phyloP scores from a whole-genome alignment of 2,113 vertebrate genomes.

The Periophthalmus modestus region DNA sequence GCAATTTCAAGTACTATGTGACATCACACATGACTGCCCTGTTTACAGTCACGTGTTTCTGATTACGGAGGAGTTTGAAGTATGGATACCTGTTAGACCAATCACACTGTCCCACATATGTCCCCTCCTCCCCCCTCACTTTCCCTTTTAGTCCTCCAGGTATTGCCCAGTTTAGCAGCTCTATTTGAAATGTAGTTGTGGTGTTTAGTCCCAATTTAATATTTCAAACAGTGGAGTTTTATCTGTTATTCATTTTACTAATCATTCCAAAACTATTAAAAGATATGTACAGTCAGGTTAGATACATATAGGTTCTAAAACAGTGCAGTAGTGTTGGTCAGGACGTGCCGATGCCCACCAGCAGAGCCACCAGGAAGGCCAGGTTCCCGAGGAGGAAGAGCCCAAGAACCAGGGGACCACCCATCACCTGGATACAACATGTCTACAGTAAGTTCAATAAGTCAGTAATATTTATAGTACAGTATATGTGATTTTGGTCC shows the following conservation, averaged over 20 bases:
- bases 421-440: slow-evolving; percentile 34
- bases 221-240: too few relatives aligned
- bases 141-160: too few relatives aligned
- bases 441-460: neutral
- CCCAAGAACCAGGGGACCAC: slow-evolving; percentile 44
- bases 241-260: neutral
- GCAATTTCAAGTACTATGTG: too few relatives aligned
- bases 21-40: too few relatives aligned
- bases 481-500: neutral
- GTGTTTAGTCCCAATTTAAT: too few relatives aligned
- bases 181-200: too few relatives aligned
- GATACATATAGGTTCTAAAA: neutral
- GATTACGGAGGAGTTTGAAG: too few relatives aligned
- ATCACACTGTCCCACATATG: too few relatives aligned
- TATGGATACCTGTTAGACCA: too few relatives aligned
- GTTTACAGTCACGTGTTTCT: too few relatives aligned
- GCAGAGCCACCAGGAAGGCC: slow-evolving; percentile 71
- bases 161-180: too few relatives aligned
- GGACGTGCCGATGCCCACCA: slow-evolving; percentile 73
- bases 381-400: slow-evolving; percentile 73
- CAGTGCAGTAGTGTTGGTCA: slow-evolving; percentile 17
- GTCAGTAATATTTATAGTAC: neutral
- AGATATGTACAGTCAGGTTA: neutral
- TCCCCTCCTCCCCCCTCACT: too few relatives aligned
- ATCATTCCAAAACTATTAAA: neutral